phyloP scores from a whole-genome alignment of 92 coral and sea anemone species.

The Zoanthus gigantus region DNA sequence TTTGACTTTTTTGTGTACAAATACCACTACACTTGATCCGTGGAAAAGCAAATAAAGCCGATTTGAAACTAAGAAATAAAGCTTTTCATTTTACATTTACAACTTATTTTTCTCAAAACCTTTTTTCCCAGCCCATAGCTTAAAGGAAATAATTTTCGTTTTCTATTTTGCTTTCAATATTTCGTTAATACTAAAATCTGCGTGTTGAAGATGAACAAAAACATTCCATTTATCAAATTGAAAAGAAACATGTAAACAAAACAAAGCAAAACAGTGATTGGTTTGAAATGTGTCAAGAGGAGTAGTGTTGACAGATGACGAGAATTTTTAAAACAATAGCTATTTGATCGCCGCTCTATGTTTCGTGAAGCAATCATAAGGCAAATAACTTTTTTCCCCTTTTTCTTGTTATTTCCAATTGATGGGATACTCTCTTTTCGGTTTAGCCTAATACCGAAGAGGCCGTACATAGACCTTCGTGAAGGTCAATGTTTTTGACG shows the following conservation, averaged over 20 bases:
- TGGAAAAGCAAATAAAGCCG: neutral
- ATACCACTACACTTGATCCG: neutral
- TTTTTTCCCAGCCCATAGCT: neutral
- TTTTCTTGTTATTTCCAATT: neutral
- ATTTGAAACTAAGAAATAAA: too few relatives aligned
- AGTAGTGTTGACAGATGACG: conserved; percentile 81
- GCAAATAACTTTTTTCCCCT: conserved; percentile 3
- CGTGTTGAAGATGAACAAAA: conserved; percentile 25
- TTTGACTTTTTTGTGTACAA: neutral
- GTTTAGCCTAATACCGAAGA: neutral
- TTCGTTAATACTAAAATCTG: neutral
- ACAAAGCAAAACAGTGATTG: conserved; percentile 67
- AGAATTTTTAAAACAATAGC: conserved; percentile 36
- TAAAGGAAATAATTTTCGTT: neutral
- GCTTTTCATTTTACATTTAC: too few relatives aligned
- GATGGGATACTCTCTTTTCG: neutral
- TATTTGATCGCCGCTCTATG: conserved; percentile 28
- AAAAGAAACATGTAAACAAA: conserved; percentile 73
- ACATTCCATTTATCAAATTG: conserved; percentile 37
- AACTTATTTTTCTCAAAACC: neutral
- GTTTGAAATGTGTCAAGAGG: conserved; percentile 82
- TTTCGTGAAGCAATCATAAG: neutral
- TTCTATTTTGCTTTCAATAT: neutral
- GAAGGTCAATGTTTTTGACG: conserved; percentile 9
- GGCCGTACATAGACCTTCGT: neutral